These are phyloP conservation scores for Okamejei kenojei DNA, from an alignment of 2,797 vertebrate species.

Conservation along the genomic window DNA sequence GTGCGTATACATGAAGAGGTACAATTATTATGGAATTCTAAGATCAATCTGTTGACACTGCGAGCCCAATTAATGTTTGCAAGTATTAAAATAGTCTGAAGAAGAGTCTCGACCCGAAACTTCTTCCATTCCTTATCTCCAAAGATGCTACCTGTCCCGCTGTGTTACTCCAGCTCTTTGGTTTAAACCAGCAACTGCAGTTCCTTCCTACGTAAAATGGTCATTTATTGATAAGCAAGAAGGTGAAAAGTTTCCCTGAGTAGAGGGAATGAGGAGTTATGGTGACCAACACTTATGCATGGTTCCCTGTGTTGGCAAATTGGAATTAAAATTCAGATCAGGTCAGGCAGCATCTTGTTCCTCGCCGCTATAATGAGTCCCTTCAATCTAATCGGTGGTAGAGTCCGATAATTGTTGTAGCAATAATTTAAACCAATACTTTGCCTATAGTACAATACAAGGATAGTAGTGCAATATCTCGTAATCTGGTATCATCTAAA, in stretches of 20 bases:
- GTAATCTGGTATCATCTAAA: not conserved
- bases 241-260: too few relatives aligned
- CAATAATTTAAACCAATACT: not conserved
- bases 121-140: too few relatives aligned
- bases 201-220: too few relatives aligned
- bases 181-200: too few relatives aligned
- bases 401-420: not conserved
- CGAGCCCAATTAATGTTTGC: not conserved
- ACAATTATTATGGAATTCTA: not conserved
- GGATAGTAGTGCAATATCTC: not conserved
- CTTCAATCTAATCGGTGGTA: not conserved
- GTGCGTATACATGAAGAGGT: conserved; percentile 56
- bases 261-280: too few relatives aligned
- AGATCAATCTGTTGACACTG: not conserved
- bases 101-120: too few relatives aligned
- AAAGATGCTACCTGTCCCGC: too few relatives aligned
- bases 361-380: not conserved
- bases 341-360: not conserved
- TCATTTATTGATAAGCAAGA: too few relatives aligned
- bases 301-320: not conserved
- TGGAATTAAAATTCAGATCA: not conserved
- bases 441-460: not conserved
- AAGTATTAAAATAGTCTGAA: not conserved
- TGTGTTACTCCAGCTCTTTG: too few relatives aligned
- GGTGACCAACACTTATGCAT: too few relatives aligned